phyloP scores from a whole-genome alignment of 2,888 invertebrate species.

The Agriotes lineatus region DNA sequence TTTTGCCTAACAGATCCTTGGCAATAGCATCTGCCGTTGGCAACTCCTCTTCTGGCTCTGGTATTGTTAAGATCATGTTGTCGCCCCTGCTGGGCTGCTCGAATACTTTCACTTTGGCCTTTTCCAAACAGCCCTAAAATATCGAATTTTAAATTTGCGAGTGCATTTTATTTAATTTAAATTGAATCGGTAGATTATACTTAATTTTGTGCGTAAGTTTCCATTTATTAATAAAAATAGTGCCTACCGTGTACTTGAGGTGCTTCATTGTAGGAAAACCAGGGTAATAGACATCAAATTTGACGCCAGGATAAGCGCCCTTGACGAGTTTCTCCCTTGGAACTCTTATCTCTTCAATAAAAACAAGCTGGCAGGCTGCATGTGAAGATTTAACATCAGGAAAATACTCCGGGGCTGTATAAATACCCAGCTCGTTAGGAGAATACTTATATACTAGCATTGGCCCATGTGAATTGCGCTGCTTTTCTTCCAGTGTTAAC shows the following conservation, averaged over 20 bases:
- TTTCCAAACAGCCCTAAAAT: constrained; percentile 67
- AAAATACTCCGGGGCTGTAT: constrained; percentile 74
- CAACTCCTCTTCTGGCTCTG: constrained; percentile 63
- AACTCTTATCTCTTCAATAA: constrained; percentile 72
- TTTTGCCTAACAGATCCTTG: constrained; percentile 76
- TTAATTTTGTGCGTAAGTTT: too few species aligned
- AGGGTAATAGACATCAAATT: constrained; percentile 80
- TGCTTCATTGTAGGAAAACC: constrained; percentile 95
- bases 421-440: constrained; percentile 69
- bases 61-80: constrained; percentile 85
- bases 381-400: constrained; percentile 71
- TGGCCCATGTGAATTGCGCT: constrained; percentile 87
- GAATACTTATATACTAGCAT: constrained; percentile 85
- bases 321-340: constrained; percentile 72
- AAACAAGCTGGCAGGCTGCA: constrained; percentile 68
- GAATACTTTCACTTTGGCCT: constrained; percentile 87
- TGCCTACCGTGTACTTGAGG: constrained; percentile 80
- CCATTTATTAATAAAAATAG: background rate
- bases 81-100: constrained; percentile 85
- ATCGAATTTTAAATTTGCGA: too few species aligned
- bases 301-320: constrained; percentile 79
- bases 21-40: constrained; percentile 65
- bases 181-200: too few species aligned
- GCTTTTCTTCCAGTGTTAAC: constrained; percentile 77
- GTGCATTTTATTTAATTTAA: too few species aligned